A percentile compares a stretch with the other conserved stretches of the same genome.
phyloP scores from a whole-genome alignment of 2,113 vertebrate genomes.

The Xenopus borealis region DNA sequence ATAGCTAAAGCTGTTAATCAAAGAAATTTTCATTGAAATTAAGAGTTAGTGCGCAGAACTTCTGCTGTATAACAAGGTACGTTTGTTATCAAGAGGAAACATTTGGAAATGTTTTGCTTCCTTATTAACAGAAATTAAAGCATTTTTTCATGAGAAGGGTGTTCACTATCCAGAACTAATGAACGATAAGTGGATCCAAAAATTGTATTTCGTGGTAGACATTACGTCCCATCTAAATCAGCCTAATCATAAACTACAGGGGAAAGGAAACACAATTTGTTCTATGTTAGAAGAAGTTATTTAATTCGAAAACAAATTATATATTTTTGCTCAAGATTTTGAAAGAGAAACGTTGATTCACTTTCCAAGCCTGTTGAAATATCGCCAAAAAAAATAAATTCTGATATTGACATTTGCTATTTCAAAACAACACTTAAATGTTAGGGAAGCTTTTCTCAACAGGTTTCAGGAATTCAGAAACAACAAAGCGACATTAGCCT shows the following conservation, averaged over 20 bases:
- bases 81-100: conserved; percentile 22
- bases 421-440: no score
- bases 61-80: no score
- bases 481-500: background rate
- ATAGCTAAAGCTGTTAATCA: conserved; percentile 22
- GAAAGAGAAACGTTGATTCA: no score
- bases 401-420: no score
- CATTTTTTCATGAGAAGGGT: background rate
- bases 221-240: background rate
- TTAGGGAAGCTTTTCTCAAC: background rate
- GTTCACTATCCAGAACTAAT: conserved; percentile 7
- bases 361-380: no score
- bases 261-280: conserved; percentile 17
- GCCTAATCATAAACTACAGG: conserved; percentile 18
- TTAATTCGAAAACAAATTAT: no score
- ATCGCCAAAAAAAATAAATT: no score
- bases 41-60: conserved; percentile 14
- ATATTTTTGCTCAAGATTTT: no score
- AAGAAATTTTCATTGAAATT: conserved; percentile 17
- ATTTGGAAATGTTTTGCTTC: conserved; percentile 17
- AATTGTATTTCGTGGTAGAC: conserved; percentile 13
- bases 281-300: conserved; percentile 4
- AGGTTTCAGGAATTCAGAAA: no score
- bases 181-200: conserved; percentile 7
- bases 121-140: conserved; percentile 20